A percentile compares a stretch with the other conserved stretches of the same genome.
Evolutionary conservation across 2,113 vertebrate genomes (phyloP).

Genomic region (Clarias magur): DNA sequence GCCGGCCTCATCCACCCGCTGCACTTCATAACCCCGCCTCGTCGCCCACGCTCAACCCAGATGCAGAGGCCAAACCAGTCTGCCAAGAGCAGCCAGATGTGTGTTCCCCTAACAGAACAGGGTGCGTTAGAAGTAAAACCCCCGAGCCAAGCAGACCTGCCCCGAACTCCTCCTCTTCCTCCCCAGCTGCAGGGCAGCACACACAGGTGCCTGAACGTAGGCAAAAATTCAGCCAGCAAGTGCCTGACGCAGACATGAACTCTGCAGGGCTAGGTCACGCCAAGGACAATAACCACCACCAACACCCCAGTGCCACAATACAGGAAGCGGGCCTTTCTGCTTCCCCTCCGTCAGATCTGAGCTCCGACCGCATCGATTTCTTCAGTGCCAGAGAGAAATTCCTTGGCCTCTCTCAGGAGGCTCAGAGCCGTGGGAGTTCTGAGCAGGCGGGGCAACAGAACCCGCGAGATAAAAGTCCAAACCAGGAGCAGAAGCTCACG

Average conservation of each 20-base stretch:
- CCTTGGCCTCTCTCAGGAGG: slow-evolving; percentile 87
- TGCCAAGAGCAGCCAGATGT: slow-evolving; percentile 55
- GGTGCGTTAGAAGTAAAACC: slow-evolving; percentile 39
- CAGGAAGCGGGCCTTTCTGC: slow-evolving; percentile 59
- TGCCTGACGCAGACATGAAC: slow-evolving; percentile 48
- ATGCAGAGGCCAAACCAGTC: slow-evolving; percentile 92
- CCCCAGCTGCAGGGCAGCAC: slow-evolving; percentile 30
- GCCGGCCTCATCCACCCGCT: slow-evolving; percentile 52
- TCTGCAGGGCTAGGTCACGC: slow-evolving; percentile 45
- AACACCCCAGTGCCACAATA: slow-evolving; percentile 62
- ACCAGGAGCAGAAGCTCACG: slow-evolving; percentile 57
- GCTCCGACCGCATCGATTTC: slow-evolving; percentile 89
- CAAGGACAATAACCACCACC: slow-evolving; percentile 58
- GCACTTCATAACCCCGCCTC: slow-evolving; percentile 35
- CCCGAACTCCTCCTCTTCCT: not conserved
- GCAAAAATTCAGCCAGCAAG: slow-evolving; percentile 54
- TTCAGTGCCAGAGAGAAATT: slow-evolving; percentile 94
- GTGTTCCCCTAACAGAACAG: slow-evolving; percentile 28
- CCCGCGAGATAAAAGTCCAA: slow-evolving; percentile 56
- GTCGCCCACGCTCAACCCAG: slow-evolving; percentile 63
- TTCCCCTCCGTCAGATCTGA: slow-evolving; percentile 74
- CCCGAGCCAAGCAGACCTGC: slow-evolving; percentile 44
- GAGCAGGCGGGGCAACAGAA: slow-evolving; percentile 50
- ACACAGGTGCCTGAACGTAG: slow-evolving; percentile 45
- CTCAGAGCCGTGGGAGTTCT: slow-evolving; percentile 68